These are phyloP conservation scores for Bettongia penicillata DNA, from an alignment of 2,113 vertebrate genomes.

Conservation along the genomic window DNA sequence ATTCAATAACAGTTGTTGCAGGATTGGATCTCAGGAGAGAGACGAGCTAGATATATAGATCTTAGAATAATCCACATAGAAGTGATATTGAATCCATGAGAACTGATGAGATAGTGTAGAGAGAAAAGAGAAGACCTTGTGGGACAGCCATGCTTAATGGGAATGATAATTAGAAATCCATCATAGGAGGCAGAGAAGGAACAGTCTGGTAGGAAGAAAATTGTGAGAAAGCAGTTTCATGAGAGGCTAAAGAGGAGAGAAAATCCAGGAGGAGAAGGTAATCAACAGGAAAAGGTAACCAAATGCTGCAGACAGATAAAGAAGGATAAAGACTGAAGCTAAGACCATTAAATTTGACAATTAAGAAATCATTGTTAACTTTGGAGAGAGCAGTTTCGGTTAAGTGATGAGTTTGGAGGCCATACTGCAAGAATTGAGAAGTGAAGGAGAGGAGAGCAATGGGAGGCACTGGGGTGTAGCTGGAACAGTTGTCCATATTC, in stretches of 20 bases:
- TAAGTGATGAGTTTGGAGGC: background rate
- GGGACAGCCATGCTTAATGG: background rate
- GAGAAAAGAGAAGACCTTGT: background rate
- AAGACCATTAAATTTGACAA: background rate
- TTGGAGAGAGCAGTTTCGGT: background rate
- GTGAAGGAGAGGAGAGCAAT: background rate
- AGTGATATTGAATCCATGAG: background rate
- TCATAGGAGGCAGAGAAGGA: background rate
- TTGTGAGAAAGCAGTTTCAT: background rate
- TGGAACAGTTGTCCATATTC: background rate
- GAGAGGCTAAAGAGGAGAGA: background rate
- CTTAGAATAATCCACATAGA: background rate
- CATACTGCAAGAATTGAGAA: background rate
- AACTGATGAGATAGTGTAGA: background rate
- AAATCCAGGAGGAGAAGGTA: background rate
- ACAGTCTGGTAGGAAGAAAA: background rate
- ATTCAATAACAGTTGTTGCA: background rate
- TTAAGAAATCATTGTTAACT: background rate
- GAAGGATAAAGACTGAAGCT: background rate
- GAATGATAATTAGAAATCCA: background rate
- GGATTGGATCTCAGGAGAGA: background rate
- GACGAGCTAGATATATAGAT: background rate
- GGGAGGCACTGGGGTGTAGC: background rate
- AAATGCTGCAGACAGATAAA: background rate
- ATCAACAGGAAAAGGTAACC: background rate